Evolutionary conservation across 2,888 invertebrate species (phyloP).

Genomic region (Drosophila villosipedis): DNA sequence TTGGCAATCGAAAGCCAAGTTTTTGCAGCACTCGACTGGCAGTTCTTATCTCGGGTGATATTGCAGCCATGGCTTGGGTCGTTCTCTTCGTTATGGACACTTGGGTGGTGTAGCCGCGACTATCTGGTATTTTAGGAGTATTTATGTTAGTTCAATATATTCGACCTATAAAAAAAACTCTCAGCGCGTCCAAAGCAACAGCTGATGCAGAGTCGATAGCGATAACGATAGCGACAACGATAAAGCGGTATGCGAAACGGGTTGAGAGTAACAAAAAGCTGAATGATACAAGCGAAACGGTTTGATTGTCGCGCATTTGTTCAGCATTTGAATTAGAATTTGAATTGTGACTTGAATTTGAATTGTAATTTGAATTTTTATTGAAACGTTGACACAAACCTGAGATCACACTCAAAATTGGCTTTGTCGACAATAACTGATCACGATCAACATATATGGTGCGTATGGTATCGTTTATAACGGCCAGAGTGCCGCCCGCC

Average conservation of each 20-base stretch:
- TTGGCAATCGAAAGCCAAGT: constrained; percentile 87
- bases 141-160: constrained; percentile 15
- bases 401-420: constrained; percentile 66
- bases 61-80: constrained; percentile 42
- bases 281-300: constrained; percentile 29
- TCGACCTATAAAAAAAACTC: constrained; percentile 12
- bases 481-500: constrained; percentile 32
- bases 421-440: constrained; percentile 74
- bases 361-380: neutral
- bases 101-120: constrained; percentile 54
- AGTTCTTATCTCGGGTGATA: constrained; percentile 70
- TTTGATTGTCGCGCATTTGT: neutral
- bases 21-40: constrained; percentile 83
- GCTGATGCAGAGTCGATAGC: constrained; percentile 26
- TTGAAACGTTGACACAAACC: constrained; percentile 50
- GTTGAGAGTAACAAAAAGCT: constrained; percentile 27
- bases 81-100: constrained; percentile 47
- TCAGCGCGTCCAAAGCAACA: constrained; percentile 9
- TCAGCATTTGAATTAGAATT: constrained; percentile 11
- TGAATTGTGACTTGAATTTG: neutral
- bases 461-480: constrained; percentile 54
- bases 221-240: constrained; percentile 12
- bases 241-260: constrained; percentile 1
- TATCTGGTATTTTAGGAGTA: constrained; percentile 48
- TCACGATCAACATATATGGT: constrained; percentile 69